Conservation (phyloP, 2,113 vertebrate genomes). For the Cavia aperea region DNA sequence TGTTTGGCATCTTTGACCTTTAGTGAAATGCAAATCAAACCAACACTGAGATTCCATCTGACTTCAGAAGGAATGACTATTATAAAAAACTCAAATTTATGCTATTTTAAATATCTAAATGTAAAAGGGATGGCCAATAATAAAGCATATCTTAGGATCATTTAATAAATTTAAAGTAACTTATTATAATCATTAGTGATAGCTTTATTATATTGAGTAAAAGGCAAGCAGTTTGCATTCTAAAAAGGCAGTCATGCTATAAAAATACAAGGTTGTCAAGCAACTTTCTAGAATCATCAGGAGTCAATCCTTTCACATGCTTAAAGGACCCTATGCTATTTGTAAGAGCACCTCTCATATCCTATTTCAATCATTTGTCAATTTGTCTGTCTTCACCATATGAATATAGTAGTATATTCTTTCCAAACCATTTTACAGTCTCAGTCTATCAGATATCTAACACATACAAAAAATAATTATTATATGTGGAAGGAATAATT, state of each 20-base stretch:
- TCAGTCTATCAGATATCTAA: background rate
- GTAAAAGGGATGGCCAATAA: background rate
- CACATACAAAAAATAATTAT: background rate
- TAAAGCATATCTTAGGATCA: background rate
- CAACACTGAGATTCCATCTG: background rate
- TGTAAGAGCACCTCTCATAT: background rate
- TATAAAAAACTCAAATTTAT: background rate
- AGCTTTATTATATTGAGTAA: background rate
- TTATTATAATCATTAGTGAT: background rate
- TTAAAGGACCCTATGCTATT: background rate
- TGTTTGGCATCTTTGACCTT: background rate
- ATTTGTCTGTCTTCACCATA: constrained; percentile 5
- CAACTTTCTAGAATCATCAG: background rate
- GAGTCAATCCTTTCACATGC: background rate
- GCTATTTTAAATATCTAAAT: background rate
- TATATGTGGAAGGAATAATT: background rate
- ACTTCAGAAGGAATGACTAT: background rate
- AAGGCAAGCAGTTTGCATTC: background rate
- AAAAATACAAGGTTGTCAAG: background rate
- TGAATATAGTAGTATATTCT: background rate
- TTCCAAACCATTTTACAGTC: background rate
- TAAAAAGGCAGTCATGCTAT: background rate
- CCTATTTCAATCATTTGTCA: background rate
- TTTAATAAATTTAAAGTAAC: background rate
- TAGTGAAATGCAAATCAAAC: background rate